Percentiles rank a stretch among this genome's conserved stretches.
These are phyloP conservation scores for Saxicola maurus DNA, from an alignment of 2,797 vertebrate genomes.

Conservation along the genomic window DNA sequence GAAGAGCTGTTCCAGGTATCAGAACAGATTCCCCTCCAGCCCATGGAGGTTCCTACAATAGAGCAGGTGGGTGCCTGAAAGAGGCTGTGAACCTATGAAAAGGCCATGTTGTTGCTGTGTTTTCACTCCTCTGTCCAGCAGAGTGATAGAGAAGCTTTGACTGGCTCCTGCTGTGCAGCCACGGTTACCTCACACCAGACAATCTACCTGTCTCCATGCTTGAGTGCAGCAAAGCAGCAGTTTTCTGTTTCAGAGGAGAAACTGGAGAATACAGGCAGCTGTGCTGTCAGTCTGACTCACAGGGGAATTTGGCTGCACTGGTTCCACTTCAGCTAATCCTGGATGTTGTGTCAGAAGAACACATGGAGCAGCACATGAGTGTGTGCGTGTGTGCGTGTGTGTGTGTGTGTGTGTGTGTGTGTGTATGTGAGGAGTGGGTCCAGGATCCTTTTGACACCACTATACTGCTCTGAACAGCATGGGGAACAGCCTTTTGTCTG, in stretches of 20 bases:
- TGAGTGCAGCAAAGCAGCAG: not conserved
- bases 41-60: not conserved
- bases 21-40: not conserved
- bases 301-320: not conserved
- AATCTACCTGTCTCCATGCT: not conserved
- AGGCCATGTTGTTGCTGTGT: not conserved
- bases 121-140: not conserved
- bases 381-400: not conserved
- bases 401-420: not conserved
- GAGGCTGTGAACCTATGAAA: not conserved
- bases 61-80: not conserved
- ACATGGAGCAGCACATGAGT: not conserved
- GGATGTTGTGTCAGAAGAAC: not conserved
- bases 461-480: not conserved
- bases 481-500: accelerated
- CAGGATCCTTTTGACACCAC: not conserved
- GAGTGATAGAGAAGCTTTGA: not conserved
- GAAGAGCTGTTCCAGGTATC: not conserved
- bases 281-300: not conserved
- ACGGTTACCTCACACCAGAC: not conserved
- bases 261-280: not conserved
- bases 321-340: not conserved
- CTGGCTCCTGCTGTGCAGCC: not conserved
- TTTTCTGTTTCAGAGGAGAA: not conserved
- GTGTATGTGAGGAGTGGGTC: not conserved